Evolutionary conservation across 1,140 invertebrate genomes (phyloP).

Genomic region (Penaeus chinensis): DNA sequence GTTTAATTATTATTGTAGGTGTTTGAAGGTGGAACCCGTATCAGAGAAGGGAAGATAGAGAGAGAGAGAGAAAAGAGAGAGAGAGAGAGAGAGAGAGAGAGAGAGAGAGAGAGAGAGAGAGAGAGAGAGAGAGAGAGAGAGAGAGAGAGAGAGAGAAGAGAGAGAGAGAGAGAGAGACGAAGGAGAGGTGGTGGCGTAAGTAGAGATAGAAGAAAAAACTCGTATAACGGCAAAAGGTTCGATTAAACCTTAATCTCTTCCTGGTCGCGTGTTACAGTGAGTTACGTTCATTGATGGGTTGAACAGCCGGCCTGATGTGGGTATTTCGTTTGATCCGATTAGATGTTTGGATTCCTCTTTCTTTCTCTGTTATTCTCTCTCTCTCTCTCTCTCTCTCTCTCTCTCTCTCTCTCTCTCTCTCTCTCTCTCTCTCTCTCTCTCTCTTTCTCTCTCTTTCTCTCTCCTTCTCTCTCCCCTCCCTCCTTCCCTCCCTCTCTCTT

Average conservation of each 20-base stretch:
- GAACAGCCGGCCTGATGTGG: no score
- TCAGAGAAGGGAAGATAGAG: neutral
- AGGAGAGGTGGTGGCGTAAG: neutral
- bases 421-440: neutral
- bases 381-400: conserved; percentile 11
- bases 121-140: neutral
- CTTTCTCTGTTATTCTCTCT: neutral
- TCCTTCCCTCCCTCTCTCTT: no score
- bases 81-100: conserved; percentile 23
- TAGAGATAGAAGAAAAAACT: no score
- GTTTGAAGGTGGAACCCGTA: neutral
- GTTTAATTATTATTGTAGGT: no score
- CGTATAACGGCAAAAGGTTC: neutral
- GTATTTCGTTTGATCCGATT: neutral
- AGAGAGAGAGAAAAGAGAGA: neutral
- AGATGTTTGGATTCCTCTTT: neutral
- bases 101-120: neutral
- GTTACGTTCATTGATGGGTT: no score
- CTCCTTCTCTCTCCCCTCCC: neutral
- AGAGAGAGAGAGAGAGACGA: neutral
- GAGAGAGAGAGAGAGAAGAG: neutral
- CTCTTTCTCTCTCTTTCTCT: neutral
- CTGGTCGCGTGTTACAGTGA: no score
- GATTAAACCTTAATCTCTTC: neutral
- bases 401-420: neutral